Conservation (phyloP, 2,888 invertebrate species). For the Agrotis ipsilon region DNA sequence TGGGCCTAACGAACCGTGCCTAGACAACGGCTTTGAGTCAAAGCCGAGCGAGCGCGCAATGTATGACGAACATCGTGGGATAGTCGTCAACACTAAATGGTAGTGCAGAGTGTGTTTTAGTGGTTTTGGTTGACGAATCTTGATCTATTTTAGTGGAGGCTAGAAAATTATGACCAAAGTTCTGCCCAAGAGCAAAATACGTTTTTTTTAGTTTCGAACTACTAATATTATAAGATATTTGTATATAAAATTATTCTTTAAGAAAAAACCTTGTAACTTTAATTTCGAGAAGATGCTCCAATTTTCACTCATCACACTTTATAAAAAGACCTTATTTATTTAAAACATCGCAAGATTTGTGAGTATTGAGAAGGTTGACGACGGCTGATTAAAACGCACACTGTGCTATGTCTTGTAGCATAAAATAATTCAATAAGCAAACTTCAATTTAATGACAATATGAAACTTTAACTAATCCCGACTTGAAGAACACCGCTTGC, state of each 20-base stretch:
- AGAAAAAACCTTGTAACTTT: too few relatives aligned
- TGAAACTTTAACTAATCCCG: slow-evolving; percentile 51
- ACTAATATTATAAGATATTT: too few relatives aligned
- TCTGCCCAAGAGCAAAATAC: too few relatives aligned
- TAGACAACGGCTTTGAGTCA: slow-evolving; percentile 59
- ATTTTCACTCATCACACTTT: too few relatives aligned
- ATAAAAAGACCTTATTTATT: too few relatives aligned
- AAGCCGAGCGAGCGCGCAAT: slow-evolving; percentile 47
- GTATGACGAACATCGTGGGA: slow-evolving; percentile 35
- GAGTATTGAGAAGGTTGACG: background rate
- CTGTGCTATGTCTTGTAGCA: background rate
- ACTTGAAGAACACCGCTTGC: slow-evolving; percentile 66
- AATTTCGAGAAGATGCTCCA: too few relatives aligned
- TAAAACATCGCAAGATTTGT: too few relatives aligned
- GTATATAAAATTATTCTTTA: too few relatives aligned
- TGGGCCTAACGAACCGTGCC: slow-evolving; percentile 72
- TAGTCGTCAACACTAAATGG: slow-evolving; percentile 33
- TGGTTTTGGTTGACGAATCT: background rate
- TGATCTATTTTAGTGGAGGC: too few relatives aligned
- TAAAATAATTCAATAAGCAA: slow-evolving; percentile 34
- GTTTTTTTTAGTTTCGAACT: too few relatives aligned
- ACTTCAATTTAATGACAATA: slow-evolving; percentile 49
- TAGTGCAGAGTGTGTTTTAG: slow-evolving; percentile 11
- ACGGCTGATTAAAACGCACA: background rate
- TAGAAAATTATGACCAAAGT: too few relatives aligned